These are phyloP conservation scores for Bombus sibiricus DNA, from an alignment of 1,140 invertebrate genomes.

Conservation along the genomic window DNA sequence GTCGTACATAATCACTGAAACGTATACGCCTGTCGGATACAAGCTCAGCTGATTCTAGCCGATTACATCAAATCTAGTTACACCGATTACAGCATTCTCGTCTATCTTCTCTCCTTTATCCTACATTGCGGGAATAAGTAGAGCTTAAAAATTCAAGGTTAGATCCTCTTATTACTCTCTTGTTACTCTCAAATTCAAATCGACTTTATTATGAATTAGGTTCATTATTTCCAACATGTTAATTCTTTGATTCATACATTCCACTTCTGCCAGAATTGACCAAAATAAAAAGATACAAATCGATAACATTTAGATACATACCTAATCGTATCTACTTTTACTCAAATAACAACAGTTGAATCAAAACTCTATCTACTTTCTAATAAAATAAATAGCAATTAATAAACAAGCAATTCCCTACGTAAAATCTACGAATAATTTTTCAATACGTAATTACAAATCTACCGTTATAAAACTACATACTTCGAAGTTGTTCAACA, in stretches of 20 bases:
- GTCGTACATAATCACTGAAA: slow-evolving; percentile 1
- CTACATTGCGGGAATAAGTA: background rate
- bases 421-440: background rate
- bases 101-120: background rate
- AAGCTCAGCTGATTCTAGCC: background rate
- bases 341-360: too few relatives aligned
- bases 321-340: too few relatives aligned
- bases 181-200: background rate
- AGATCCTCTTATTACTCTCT: background rate
- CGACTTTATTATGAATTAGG: background rate
- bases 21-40: too few relatives aligned
- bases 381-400: too few relatives aligned
- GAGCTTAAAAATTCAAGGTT: slow-evolving; percentile 15
- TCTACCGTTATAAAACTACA: background rate
- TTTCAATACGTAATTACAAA: background rate
- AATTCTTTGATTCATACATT: too few relatives aligned
- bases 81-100: background rate
- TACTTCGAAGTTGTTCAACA: background rate
- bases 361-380: too few relatives aligned
- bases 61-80: slow-evolving; percentile 16
- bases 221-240: too few relatives aligned
- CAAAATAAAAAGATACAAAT: too few relatives aligned
- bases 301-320: too few relatives aligned
- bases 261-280: too few relatives aligned
- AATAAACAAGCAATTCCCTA: too few relatives aligned